Evolutionary conservation across 1,140 invertebrate species (phyloP).

Genomic region (Eciton burchellii): DNA sequence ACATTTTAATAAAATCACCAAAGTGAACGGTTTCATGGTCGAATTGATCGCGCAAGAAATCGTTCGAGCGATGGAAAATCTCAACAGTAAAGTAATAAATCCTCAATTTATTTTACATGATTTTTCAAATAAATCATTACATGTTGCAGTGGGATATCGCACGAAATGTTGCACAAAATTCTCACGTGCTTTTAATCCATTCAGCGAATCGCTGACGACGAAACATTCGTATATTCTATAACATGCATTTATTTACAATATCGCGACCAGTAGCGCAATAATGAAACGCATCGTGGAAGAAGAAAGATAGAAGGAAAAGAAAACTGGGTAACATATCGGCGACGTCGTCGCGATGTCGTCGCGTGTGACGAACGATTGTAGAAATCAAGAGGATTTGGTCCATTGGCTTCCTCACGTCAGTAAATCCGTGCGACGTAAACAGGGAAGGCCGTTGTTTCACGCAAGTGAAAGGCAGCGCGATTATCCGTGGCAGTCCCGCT

Average conservation of each 20-base stretch:
- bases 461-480: constrained; percentile 41
- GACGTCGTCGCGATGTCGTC: not conserved
- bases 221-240: too few relatives aligned
- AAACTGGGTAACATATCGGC: not conserved
- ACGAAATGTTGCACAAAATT: too few relatives aligned
- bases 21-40: not conserved
- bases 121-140: too few relatives aligned
- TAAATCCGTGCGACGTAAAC: constrained; percentile 8
- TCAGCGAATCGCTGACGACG: too few relatives aligned
- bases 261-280: not conserved
- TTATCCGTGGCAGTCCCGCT: not conserved
- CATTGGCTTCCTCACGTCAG: constrained; percentile 8
- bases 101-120: too few relatives aligned
- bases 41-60: not conserved
- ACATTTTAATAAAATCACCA: not conserved
- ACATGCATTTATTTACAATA: too few relatives aligned
- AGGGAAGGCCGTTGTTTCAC: constrained; percentile 4
- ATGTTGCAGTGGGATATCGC: too few relatives aligned
- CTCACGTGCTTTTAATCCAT: too few relatives aligned
- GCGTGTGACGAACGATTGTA: constrained; percentile 2
- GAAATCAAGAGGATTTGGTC: constrained; percentile 42
- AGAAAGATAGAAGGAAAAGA: not conserved
- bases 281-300: not conserved
- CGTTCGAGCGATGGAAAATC: not conserved
- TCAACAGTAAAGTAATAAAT: too few relatives aligned